Conservation (phyloP, 2,113 vertebrate genomes). For the Mionectes macconnelli region DNA sequence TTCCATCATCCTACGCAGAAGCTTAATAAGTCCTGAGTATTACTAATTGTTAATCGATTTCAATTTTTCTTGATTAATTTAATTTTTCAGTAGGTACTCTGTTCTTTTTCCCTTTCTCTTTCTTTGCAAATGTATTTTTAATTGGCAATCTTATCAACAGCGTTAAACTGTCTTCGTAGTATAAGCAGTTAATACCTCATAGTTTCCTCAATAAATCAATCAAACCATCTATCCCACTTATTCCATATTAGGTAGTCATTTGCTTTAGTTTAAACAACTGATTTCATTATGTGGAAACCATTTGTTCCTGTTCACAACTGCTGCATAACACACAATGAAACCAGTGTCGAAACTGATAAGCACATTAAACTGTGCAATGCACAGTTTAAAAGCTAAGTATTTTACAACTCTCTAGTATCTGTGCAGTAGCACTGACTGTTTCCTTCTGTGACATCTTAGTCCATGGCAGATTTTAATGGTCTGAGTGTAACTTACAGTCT, state of each 20-base stretch:
- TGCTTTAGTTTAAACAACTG: constrained; percentile 1
- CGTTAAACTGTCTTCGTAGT: constrained; percentile 1
- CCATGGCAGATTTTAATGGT: neutral
- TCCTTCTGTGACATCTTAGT: neutral
- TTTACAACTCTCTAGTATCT: neutral
- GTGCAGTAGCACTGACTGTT: neutral
- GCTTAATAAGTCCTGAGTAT: neutral
- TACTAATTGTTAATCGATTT: neutral
- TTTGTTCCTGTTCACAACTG: neutral
- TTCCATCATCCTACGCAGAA: neutral
- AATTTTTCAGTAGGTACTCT: neutral
- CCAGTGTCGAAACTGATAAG: neutral
- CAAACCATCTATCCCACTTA: neutral
- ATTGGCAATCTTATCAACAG: neutral
- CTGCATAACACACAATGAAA: neutral
- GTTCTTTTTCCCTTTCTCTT: neutral
- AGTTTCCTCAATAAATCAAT: neutral
- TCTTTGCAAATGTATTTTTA: constrained; percentile 24
- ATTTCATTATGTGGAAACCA: neutral
- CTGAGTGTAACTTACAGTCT: neutral
- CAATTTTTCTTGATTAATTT: constrained; percentile 23
- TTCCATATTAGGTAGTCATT: neutral
- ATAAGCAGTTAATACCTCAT: constrained; percentile 7
- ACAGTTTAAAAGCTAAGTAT: neutral
- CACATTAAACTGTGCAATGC: neutral